phyloP scores from a whole-genome alignment of 1,140 invertebrate species.

The Trichomalopsis sarcophagae region DNA sequence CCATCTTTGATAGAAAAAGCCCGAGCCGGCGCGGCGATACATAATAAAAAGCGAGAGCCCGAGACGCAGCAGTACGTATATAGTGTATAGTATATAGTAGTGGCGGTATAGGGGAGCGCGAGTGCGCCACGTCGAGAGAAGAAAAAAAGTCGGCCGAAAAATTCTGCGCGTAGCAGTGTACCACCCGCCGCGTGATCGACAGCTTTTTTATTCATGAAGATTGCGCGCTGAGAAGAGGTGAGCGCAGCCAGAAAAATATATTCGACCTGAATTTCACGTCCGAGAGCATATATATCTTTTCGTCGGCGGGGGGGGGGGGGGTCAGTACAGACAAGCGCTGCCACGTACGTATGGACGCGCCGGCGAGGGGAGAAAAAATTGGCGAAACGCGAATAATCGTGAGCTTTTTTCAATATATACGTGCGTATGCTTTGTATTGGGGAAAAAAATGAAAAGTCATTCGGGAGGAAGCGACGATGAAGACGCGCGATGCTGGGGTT shows the following conservation, averaged over 20 bases:
- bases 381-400: conserved; percentile 33
- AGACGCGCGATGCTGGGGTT: neutral
- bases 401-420: conserved; percentile 2
- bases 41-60: neutral
- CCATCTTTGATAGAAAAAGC: conserved; percentile 18
- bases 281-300: conserved; percentile 40
- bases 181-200: conserved; percentile 40
- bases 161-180: neutral
- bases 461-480: neutral
- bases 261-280: conserved; percentile 37
- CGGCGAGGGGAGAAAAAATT: conserved; percentile 3
- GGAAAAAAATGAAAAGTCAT: conserved; percentile 41
- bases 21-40: neutral
- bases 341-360: neutral
- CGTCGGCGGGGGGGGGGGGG: neutral
- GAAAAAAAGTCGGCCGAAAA: neutral
- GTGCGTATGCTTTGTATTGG: neutral
- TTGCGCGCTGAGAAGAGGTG: conserved; percentile 13
- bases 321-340: neutral
- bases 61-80: neutral
- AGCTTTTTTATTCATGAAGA: conserved; percentile 53
- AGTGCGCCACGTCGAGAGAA: neutral
- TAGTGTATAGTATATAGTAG: neutral
- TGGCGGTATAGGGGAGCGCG: neutral
- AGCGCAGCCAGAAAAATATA: conserved; percentile 38